Conservation (phyloP, 2,113 vertebrate species). For the Cynopterus brachyotis region DNA sequence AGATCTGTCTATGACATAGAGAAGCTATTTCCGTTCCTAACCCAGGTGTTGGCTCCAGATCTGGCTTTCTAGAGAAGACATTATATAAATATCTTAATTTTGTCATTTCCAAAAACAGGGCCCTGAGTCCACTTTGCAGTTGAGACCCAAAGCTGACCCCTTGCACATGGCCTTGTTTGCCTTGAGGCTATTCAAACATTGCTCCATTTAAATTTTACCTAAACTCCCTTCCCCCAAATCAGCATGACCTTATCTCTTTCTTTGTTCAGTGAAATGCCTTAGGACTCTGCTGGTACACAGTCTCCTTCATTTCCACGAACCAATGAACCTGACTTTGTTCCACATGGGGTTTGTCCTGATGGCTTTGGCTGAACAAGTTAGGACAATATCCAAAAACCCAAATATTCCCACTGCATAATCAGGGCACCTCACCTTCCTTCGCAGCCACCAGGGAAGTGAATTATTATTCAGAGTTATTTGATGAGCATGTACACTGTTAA, state of each 20-base stretch:
- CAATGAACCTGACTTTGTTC: background rate
- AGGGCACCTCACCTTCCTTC: background rate
- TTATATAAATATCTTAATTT: background rate
- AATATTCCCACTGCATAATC: background rate
- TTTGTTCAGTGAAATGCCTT: background rate
- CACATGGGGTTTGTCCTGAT: background rate
- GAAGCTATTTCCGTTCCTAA: background rate
- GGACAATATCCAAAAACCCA: background rate
- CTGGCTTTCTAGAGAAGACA: background rate
- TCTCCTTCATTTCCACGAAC: background rate
- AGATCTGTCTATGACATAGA: background rate
- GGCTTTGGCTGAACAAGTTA: background rate
- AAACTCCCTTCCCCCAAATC: background rate
- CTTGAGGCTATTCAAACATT: background rate
- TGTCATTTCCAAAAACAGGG: background rate
- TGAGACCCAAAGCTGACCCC: background rate
- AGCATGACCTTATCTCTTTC: background rate
- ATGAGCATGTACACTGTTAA: background rate
- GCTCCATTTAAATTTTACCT: background rate
- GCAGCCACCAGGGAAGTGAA: background rate
- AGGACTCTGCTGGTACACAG: background rate
- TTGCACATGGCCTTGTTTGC: background rate
- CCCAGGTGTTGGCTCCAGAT: background rate
- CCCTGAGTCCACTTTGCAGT: background rate
- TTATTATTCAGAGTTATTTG: background rate